Evolutionary conservation across 1,140 invertebrate species (phyloP).

Genomic region (Bilobella aurantiaca): DNA sequence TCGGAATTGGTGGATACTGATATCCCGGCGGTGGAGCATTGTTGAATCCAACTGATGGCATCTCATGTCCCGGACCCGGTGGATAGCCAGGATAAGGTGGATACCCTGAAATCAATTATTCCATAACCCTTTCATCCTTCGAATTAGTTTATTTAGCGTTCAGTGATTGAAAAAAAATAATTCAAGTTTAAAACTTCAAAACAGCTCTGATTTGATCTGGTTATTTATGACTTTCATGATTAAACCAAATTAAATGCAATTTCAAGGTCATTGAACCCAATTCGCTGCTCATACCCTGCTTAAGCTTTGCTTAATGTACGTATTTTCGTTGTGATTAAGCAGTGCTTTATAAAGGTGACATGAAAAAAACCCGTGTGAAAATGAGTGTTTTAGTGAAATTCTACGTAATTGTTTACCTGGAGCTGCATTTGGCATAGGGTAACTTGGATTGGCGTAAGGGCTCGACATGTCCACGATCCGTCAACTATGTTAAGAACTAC

Average conservation of each 20-base stretch:
- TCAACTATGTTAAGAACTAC: background rate
- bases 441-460: background rate
- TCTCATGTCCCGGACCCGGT: background rate
- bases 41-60: background rate
- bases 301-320: no score
- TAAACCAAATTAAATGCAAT: no score
- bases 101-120: background rate
- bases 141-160: background rate
- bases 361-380: no score
- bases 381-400: background rate
- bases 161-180: background rate
- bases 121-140: no score
- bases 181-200: background rate
- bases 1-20: constrained; percentile 15
- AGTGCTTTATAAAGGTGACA: background rate
- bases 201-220: no score
- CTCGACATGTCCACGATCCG: background rate
- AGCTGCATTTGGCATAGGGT: constrained; percentile 2
- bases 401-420: background rate
- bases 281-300: no score
- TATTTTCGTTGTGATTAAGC: background rate
- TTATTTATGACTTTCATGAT: no score
- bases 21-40: constrained; percentile 18
- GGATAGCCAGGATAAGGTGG: constrained; percentile 1
- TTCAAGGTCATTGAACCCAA: no score